Percentiles rank a stretch among this genome's conserved stretches.
These are phyloP conservation scores for Melanotaenia maccullochi DNA, from an alignment of 2,797 vertebrate species.

Conservation along the genomic window DNA sequence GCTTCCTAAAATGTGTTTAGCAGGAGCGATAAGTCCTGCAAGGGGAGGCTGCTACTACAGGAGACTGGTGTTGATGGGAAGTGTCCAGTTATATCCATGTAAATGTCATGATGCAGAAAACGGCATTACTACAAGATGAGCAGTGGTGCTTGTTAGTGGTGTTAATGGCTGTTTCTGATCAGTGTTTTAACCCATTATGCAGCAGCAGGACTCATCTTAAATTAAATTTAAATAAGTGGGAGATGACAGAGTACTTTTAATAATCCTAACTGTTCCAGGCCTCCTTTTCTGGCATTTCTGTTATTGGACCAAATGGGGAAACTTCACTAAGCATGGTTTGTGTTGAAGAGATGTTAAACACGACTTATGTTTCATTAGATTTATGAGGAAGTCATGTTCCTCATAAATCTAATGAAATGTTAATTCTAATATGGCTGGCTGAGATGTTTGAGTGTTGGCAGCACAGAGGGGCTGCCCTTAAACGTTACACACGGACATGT, in stretches of 20 bases:
- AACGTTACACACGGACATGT: constrained; percentile 39
- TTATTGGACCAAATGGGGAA: constrained; percentile 54
- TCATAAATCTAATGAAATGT: constrained; percentile 67
- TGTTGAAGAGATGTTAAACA: constrained; percentile 66
- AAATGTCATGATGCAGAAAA: background rate
- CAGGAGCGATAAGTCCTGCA: background rate
- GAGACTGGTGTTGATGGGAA: background rate
- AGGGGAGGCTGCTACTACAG: background rate
- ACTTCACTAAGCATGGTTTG: constrained; percentile 63
- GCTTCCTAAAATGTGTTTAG: background rate
- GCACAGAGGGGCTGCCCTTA: constrained; percentile 37
- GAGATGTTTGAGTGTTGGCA: constrained; percentile 36
- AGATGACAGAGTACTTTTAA: constrained; percentile 29
- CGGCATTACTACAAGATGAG: background rate
- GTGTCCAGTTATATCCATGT: background rate
- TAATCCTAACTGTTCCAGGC: constrained; percentile 28
- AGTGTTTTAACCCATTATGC: background rate
- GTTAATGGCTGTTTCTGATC: background rate
- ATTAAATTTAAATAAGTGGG: constrained; percentile 25
- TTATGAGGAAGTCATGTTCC: constrained; percentile 32
- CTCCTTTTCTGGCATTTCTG: constrained; percentile 61
- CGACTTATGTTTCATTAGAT: constrained; percentile 65
- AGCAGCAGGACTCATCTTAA: background rate
- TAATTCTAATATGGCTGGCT: constrained; percentile 54
- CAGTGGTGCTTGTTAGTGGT: background rate